Conservation (phyloP, 2,113 vertebrate species). For the Hylia prasina region DNA sequence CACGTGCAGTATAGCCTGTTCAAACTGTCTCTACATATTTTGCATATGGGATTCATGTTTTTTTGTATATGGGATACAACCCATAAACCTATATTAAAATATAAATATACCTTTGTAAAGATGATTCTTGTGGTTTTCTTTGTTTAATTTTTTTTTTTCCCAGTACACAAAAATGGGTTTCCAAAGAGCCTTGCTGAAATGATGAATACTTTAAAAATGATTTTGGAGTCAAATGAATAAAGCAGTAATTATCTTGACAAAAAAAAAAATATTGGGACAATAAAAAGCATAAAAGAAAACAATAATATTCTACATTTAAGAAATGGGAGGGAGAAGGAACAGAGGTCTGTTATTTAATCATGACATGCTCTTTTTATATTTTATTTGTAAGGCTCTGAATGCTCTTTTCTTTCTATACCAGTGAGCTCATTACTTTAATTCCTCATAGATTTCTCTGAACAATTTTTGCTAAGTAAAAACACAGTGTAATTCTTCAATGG, state of each 20-base stretch:
- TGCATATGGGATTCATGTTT: not conserved
- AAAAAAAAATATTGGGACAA: not conserved
- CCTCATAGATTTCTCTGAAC: conserved; percentile 62
- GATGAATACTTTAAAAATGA: conserved; percentile 52
- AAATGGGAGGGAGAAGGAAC: conserved; percentile 22
- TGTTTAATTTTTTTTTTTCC: not conserved
- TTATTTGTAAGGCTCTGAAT: conserved; percentile 50
- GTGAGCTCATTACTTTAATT: conserved; percentile 65
- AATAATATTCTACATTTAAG: conserved; percentile 20
- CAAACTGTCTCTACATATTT: not conserved
- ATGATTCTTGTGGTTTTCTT: conserved; percentile 10
- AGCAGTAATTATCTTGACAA: conserved; percentile 38
- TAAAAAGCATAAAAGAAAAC: conserved; percentile 52
- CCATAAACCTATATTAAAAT: not conserved
- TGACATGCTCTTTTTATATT: conserved; percentile 14
- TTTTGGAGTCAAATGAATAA: conserved; percentile 56
- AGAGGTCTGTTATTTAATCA: conserved; percentile 37
- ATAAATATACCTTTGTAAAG: conserved; percentile 16
- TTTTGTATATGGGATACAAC: not conserved
- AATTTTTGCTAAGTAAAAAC: conserved; percentile 68
- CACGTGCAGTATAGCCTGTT: not conserved
- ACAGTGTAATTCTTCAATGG: conserved; percentile 60
- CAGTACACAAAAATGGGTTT: conserved; percentile 39
- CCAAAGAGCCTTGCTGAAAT: conserved; percentile 66
- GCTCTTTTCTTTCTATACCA: conserved; percentile 58